These are phyloP conservation scores for Thermophis baileyi DNA, from an alignment of 2,113 vertebrate genomes.

Conservation along the genomic window DNA sequence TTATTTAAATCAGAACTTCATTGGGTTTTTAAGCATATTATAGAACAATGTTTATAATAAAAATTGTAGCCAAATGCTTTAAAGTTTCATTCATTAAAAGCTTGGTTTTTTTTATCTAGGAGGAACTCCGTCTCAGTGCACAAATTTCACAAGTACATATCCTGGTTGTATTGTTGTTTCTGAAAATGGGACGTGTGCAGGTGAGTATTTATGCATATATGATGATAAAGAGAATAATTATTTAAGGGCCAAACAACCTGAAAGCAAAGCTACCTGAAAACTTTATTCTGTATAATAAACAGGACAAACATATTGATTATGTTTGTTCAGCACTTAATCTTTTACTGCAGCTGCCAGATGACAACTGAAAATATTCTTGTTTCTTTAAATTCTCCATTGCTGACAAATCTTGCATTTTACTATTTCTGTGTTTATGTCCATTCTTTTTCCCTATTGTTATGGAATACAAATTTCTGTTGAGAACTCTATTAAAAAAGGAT, in stretches of 20 bases:
- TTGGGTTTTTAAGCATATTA: background rate
- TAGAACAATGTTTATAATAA: background rate
- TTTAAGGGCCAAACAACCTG: background rate
- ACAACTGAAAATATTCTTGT: background rate
- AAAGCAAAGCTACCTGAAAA: background rate
- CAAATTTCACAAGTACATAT: accelerated
- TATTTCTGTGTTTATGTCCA: background rate
- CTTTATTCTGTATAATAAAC: background rate
- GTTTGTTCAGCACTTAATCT: background rate
- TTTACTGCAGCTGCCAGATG: background rate
- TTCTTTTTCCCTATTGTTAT: background rate
- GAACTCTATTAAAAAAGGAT: background rate
- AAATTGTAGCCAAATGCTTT: background rate
- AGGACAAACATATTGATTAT: accelerated
- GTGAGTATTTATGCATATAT: conserved; percentile 34
- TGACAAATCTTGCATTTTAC: background rate
- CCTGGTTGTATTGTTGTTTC: accelerated
- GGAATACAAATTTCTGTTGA: background rate
- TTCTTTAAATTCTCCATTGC: background rate
- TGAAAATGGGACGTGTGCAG: conserved; percentile 7
- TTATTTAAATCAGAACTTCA: background rate
- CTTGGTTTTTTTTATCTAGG: background rate
- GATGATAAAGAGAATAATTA: background rate
- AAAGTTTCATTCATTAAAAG: background rate
- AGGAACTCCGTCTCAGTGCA: accelerated